These are phyloP conservation scores for Dysmachus trigonus DNA, from an alignment of 2,888 invertebrate species.

Conservation along the genomic window DNA sequence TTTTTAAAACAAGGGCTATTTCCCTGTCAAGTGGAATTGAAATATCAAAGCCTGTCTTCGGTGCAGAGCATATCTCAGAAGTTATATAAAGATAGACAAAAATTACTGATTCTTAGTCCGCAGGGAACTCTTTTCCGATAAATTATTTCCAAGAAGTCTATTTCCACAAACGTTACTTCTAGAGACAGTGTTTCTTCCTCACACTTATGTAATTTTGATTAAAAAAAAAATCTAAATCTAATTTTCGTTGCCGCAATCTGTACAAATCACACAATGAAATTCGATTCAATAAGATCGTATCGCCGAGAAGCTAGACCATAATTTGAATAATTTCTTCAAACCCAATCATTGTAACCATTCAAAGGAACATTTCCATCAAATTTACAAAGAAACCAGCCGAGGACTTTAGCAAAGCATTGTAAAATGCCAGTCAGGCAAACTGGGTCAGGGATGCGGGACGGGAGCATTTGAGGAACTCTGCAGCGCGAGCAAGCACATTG, in stretches of 20 bases:
- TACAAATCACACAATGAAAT: background rate
- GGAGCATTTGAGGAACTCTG: background rate
- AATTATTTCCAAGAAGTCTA: no score
- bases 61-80: no score
- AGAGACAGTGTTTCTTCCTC: no score
- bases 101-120: no score
- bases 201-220: no score
- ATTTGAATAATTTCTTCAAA: background rate
- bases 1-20: no score
- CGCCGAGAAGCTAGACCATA: background rate
- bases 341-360: background rate
- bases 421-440: background rate
- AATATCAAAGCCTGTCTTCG: no score
- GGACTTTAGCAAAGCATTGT: background rate
- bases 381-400: background rate
- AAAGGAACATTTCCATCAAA: background rate
- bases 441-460: background rate
- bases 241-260: background rate
- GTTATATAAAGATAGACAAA: no score
- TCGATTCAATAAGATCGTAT: background rate
- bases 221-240: background rate
- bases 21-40: no score
- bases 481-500: background rate
- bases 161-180: no score
- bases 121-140: no score